A percentile compares a stretch with the other conserved stretches of the same genome.
These are phyloP conservation scores for Odontamblyopus rebecca DNA, from an alignment of 2,797 vertebrate genomes.

Conservation along the genomic window DNA sequence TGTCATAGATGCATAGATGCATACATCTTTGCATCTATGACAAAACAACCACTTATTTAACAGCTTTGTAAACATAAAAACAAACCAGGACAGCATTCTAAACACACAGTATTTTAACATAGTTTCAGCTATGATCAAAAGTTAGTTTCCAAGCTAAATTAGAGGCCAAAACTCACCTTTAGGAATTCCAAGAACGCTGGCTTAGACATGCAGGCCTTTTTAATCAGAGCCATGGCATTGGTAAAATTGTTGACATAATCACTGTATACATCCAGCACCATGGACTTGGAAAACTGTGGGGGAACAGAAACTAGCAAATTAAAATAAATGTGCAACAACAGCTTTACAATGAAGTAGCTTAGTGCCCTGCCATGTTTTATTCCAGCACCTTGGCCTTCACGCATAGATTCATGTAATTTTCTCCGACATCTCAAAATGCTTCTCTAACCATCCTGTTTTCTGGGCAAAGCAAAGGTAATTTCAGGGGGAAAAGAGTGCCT, in stretches of 20 bases:
- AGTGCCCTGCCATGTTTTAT: conserved; percentile 14
- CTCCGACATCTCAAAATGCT: conserved; percentile 33
- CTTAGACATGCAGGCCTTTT: conserved; percentile 93
- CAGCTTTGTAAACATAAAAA: neutral
- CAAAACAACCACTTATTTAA: neutral
- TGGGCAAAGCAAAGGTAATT: conserved; percentile 37
- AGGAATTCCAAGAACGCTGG: conserved; percentile 93
- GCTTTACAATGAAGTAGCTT: conserved; percentile 5
- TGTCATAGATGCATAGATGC: too few relatives aligned
- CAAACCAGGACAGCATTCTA: neutral
- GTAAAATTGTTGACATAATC: conserved; percentile 98
- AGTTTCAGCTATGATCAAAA: neutral
- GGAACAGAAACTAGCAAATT: conserved; percentile 26
- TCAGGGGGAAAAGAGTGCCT: conserved; percentile 39
- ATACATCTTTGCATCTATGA: neutral
- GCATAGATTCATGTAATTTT: conserved; percentile 35
- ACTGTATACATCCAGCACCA: conserved; percentile 95
- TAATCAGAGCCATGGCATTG: conserved; percentile 92
- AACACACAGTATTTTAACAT: neutral
- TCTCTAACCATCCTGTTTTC: conserved; percentile 28
- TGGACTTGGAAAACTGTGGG: conserved; percentile 92
- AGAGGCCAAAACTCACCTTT: conserved; percentile 78
- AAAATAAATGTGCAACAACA: conserved; percentile 25
- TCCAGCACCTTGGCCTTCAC: conserved; percentile 28
- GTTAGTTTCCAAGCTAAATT: neutral